phyloP scores from a whole-genome alignment of 2,797 vertebrate species.

The Enteromius argenteus region DNA sequence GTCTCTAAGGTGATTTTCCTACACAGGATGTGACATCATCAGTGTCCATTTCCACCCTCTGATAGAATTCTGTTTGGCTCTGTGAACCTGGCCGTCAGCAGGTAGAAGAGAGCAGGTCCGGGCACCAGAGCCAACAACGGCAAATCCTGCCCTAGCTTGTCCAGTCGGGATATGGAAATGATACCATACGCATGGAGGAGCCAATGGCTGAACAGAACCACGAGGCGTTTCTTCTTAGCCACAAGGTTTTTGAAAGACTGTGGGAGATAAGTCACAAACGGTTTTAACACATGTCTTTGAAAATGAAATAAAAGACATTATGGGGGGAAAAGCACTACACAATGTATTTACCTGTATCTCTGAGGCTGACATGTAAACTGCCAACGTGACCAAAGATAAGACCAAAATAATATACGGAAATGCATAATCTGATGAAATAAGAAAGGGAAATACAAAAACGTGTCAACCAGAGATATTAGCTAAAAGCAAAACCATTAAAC shows the following conservation, averaged over 20 bases:
- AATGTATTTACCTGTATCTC: constrained; percentile 92
- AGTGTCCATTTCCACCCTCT: constrained; percentile 92
- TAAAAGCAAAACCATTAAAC: not conserved
- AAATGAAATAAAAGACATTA: not conserved
- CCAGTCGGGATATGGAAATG: constrained; percentile 94
- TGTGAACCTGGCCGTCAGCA: constrained; percentile 93
- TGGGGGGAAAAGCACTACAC: not conserved
- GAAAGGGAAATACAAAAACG: constrained; percentile 9
- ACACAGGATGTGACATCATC: constrained; percentile 64
- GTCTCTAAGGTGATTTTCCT: not conserved
- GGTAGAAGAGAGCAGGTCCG: constrained; percentile 93
- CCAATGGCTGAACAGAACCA: constrained; percentile 98
- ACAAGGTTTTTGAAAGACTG: constrained; percentile 94
- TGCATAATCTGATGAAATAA: constrained; percentile 89
- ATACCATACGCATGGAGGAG: constrained; percentile 96
- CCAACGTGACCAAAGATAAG: constrained; percentile 92
- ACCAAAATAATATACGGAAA: constrained; percentile 97
- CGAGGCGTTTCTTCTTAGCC: constrained; percentile 93
- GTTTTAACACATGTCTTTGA: not conserved
- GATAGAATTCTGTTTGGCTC: constrained; percentile 93
- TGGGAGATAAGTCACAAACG: constrained; percentile 1
- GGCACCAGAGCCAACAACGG: constrained; percentile 93
- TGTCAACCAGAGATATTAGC: not conserved
- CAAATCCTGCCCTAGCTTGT: constrained; percentile 91
- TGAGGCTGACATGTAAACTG: constrained; percentile 97